Evolutionary conservation across 2,888 invertebrate genomes (phyloP).

Genomic region (Macrosiphum euphorbiae): DNA sequence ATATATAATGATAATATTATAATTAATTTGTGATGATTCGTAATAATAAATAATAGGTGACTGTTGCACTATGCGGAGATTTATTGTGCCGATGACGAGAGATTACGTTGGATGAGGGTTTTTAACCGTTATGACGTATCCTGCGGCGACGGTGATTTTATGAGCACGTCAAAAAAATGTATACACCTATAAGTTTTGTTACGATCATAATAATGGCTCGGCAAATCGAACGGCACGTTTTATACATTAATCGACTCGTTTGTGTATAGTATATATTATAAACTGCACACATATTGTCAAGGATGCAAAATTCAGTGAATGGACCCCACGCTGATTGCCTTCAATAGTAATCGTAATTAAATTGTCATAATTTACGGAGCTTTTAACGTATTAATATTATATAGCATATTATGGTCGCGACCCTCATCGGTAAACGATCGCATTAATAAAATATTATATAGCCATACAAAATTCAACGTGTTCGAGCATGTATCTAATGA

Average conservation of each 20-base stretch:
- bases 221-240: conserved; percentile 11
- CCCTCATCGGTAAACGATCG: conserved; percentile 16
- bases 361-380: conserved; percentile 33
- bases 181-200: neutral
- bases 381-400: conserved; percentile 7
- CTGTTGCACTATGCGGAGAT: neutral
- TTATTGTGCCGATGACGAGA: neutral
- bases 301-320: conserved; percentile 47
- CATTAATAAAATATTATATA: neutral
- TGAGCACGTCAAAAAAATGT: neutral
- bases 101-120: neutral
- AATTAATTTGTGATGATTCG: neutral
- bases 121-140: neutral
- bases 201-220: conserved; percentile 1
- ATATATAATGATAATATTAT: neutral
- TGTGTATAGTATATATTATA: neutral
- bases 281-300: neutral
- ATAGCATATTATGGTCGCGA: neutral
- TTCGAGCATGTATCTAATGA: neutral
- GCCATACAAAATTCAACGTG: neutral
- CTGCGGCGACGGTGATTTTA: conserved; percentile 7
- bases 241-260: neutral
- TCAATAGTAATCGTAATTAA: conserved; percentile 46
- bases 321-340: conserved; percentile 25
- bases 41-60: neutral